A percentile compares a stretch with the other conserved stretches of the same genome.
phyloP scores from a whole-genome alignment of 2,888 invertebrate genomes.

The Noctua janthe region DNA sequence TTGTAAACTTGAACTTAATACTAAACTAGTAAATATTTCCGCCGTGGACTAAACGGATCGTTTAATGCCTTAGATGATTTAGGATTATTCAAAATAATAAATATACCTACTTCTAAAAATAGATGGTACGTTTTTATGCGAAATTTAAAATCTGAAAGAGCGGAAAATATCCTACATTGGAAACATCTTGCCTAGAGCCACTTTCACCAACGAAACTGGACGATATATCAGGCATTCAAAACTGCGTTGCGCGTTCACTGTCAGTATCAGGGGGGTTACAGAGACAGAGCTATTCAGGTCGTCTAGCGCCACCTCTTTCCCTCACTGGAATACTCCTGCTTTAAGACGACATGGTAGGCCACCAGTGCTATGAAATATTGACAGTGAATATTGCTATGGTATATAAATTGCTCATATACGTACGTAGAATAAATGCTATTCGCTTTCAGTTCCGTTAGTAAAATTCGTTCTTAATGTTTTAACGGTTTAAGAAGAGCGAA shows the following conservation, averaged over 20 bases:
- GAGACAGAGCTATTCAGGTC: no score
- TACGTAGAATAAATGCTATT: background rate
- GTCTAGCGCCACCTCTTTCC: no score
- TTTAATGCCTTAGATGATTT: constrained; percentile 84
- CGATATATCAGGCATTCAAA: background rate
- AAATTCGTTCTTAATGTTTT: background rate
- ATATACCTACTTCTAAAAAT: constrained; percentile 53
- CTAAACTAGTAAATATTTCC: constrained; percentile 73
- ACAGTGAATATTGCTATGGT: background rate
- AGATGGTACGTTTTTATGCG: constrained; percentile 55
- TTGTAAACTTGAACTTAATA: constrained; percentile 73
- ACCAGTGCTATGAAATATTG: background rate
- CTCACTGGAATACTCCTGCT: no score
- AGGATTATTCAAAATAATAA: constrained; percentile 70
- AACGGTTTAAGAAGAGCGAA: background rate
- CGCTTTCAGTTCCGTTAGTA: background rate
- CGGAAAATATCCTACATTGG: background rate
- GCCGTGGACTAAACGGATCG: constrained; percentile 71
- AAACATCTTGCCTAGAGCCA: background rate
- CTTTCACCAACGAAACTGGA: background rate
- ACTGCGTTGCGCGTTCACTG: background rate
- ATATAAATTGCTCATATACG: background rate
- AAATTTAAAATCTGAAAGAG: constrained; percentile 31
- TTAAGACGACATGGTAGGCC: no score
- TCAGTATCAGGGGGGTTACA: no score